Conservation (phyloP, 2,797 vertebrate genomes). For the Phataginus tricuspis region DNA sequence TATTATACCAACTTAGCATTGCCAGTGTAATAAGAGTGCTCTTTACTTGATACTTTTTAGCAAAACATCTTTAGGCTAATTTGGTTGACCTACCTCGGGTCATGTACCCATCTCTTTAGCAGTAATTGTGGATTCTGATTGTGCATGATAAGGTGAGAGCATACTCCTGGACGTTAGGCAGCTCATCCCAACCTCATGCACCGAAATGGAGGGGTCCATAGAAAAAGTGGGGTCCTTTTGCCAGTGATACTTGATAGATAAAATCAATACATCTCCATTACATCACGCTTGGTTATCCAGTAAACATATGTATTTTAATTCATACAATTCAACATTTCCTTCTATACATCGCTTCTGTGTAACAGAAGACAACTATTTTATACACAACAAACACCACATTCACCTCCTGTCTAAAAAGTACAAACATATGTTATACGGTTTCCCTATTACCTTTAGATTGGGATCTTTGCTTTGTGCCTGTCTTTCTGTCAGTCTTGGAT, state of each 20-base stretch:
- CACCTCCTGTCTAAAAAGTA: not conserved
- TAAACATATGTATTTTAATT: not conserved
- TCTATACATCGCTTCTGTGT: not conserved
- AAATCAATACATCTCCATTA: not conserved
- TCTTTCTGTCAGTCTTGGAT: not conserved
- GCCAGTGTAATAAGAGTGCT: not conserved
- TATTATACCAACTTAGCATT: not conserved
- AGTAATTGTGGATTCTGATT: not conserved
- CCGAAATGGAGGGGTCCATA: not conserved
- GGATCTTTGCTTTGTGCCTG: not conserved
- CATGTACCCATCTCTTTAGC: not conserved
- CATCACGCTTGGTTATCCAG: not conserved
- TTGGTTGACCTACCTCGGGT: not conserved
- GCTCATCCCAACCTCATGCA: not conserved
- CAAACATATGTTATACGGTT: not conserved
- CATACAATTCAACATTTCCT: not conserved
- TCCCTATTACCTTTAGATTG: not conserved
- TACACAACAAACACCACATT: not conserved
- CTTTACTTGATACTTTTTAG: not conserved
- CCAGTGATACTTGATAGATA: not conserved
- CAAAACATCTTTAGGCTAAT: not conserved
- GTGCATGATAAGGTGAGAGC: not conserved
- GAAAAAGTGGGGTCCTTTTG: not conserved
- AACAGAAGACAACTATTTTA: not conserved
- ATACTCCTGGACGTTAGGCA: not conserved